These are phyloP conservation scores for Nannoperca obscura DNA, from an alignment of 2,797 vertebrate genomes.

Conservation along the genomic window DNA sequence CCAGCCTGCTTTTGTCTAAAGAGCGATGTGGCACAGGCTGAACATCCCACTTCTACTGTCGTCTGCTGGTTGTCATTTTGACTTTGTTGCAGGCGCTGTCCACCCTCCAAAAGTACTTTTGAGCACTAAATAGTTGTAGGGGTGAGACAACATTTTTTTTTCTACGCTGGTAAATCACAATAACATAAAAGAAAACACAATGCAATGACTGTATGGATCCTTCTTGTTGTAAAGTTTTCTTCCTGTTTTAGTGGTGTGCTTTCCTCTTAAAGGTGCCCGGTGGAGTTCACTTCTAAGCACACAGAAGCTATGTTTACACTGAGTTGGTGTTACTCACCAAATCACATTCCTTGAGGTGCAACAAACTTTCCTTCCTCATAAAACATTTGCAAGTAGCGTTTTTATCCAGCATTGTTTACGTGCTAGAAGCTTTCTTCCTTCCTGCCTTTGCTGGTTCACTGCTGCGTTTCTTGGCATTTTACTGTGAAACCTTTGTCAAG, in stretches of 20 bases:
- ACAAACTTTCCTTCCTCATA: background rate
- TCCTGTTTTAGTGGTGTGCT: background rate
- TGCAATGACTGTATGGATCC: background rate
- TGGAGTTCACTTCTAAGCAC: background rate
- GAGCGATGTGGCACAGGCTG: conserved; percentile 4
- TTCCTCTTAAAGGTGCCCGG: background rate
- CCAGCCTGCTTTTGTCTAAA: conserved; percentile 22
- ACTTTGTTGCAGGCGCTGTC: conserved; percentile 5
- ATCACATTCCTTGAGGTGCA: background rate
- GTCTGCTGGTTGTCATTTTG: conserved; percentile 2
- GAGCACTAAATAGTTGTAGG: background rate
- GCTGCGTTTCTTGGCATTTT: background rate
- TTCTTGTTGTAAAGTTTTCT: background rate
- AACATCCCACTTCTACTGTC: conserved; percentile 10
- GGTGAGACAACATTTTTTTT: background rate
- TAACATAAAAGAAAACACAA: background rate
- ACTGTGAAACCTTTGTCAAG: background rate
- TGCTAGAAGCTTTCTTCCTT: background rate
- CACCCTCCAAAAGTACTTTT: background rate
- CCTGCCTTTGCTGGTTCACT: background rate
- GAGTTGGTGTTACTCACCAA: background rate
- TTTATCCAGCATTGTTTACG: background rate
- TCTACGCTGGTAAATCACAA: conserved; percentile 1
- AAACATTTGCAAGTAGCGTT: background rate
- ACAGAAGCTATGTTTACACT: background rate